Conservation (phyloP, 2,113 vertebrate species). For the Turnix velox region DNA sequence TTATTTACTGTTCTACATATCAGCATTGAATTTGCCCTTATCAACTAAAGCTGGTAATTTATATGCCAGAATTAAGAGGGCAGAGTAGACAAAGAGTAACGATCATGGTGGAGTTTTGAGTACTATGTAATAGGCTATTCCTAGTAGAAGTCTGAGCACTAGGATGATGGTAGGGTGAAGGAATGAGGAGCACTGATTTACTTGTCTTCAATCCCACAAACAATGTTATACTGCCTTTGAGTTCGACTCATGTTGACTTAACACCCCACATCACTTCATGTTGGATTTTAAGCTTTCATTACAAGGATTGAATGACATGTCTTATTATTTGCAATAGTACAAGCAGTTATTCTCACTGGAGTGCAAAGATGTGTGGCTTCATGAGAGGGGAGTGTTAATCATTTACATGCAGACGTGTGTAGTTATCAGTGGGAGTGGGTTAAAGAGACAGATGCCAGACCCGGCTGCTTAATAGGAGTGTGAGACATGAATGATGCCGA, state of each 20-base stretch:
- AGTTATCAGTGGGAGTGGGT: conserved; percentile 40
- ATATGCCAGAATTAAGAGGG: background rate
- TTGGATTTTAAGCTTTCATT: conserved; percentile 11
- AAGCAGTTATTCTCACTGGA: conserved; percentile 45
- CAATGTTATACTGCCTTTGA: background rate
- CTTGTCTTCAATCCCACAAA: background rate
- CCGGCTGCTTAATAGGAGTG: conserved; percentile 31
- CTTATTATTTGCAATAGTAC: conserved; percentile 30
- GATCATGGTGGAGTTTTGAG: background rate
- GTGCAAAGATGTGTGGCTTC: conserved; percentile 11
- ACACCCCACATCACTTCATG: background rate
- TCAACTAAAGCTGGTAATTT: background rate
- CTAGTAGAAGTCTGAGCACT: background rate
- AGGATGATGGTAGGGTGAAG: background rate
- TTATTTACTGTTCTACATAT: background rate
- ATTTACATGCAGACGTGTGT: background rate
- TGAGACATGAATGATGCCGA: conserved; percentile 2
- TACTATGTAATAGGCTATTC: background rate
- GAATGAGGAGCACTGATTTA: background rate
- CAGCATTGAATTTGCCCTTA: background rate
- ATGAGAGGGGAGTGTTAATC: conserved; percentile 6
- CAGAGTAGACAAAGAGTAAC: background rate
- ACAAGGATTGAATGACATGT: background rate
- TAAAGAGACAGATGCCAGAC: conserved; percentile 53
- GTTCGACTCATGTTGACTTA: background rate